Evolutionary conservation across 2,797 vertebrate genomes (phyloP).

Genomic region (Cuniculus paca): DNA sequence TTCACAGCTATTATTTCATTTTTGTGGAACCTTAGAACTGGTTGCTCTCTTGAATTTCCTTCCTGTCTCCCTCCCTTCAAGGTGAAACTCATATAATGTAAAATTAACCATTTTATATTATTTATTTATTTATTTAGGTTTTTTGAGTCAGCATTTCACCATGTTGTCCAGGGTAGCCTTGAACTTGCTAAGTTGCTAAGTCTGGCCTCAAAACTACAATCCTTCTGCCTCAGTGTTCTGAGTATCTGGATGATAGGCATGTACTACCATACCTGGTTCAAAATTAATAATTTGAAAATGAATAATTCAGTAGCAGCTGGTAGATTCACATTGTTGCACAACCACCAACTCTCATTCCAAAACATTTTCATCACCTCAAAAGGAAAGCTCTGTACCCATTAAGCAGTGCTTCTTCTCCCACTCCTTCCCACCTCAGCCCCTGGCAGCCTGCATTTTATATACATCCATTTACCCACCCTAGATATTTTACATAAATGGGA

Average conservation of each 20-base stretch:
- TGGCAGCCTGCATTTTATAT: neutral
- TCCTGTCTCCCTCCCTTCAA: neutral
- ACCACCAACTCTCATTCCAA: neutral
- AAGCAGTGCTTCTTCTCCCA: no score
- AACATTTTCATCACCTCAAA: neutral
- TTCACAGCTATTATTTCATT: neutral
- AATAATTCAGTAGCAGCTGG: neutral
- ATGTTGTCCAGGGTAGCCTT: neutral
- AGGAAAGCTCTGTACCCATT: neutral
- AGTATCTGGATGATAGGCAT: neutral
- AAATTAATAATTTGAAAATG: conserved; percentile 38
- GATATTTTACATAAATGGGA: neutral
- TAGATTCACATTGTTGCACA: neutral
- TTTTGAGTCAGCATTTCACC: neutral
- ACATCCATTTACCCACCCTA: neutral
- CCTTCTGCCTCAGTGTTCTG: neutral
- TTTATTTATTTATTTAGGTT: neutral
- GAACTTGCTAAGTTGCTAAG: neutral
- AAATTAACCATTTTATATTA: neutral
- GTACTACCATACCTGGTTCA: neutral
- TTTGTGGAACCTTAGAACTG: conserved; percentile 43
- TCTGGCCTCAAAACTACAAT: neutral
- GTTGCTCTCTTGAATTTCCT: conserved; percentile 6
- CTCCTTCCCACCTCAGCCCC: neutral
- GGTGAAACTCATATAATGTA: neutral